Evolutionary conservation across 2,888 invertebrate genomes (phyloP).

Genomic region (Odontocerum albicorne): DNA sequence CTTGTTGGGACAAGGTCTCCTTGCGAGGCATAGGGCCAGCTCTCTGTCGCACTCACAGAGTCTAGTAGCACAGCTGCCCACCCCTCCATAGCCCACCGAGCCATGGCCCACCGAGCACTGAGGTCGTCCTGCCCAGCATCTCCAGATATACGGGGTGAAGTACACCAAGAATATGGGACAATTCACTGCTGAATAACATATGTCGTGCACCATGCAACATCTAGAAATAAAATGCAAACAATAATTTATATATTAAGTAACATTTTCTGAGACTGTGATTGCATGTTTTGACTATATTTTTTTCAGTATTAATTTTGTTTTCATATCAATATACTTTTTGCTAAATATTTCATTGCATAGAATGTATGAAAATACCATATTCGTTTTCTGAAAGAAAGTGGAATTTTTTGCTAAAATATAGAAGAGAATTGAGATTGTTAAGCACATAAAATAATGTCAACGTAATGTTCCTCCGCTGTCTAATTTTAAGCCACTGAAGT

Average conservation of each 20-base stretch:
- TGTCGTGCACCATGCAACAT: slow-evolving; percentile 84
- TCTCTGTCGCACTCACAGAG: slow-evolving; percentile 83
- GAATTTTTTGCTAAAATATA: too few relatives aligned
- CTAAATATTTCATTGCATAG: too few relatives aligned
- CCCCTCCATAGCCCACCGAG: slow-evolving; percentile 60
- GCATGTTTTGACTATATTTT: too few relatives aligned
- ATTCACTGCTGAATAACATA: slow-evolving; percentile 78
- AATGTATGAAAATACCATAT: too few relatives aligned
- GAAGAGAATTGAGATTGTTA: too few relatives aligned
- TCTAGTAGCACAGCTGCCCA: slow-evolving; percentile 71
- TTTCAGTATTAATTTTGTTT: too few relatives aligned
- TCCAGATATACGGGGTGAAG: slow-evolving; percentile 87
- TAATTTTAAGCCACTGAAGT: too few relatives aligned
- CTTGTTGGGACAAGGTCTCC: slow-evolving; percentile 71
- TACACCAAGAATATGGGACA: slow-evolving; percentile 82
- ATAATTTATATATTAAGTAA: background rate
- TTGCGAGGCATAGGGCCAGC: slow-evolving; percentile 77
- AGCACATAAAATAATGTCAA: too few relatives aligned
- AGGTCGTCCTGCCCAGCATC: slow-evolving; percentile 75
- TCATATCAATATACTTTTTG: too few relatives aligned
- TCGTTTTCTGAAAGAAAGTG: too few relatives aligned
- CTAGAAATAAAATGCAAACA: slow-evolving; percentile 45
- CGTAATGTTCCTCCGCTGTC: too few relatives aligned
- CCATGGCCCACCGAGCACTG: slow-evolving; percentile 68
- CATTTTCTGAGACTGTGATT: too few relatives aligned